phyloP scores from a whole-genome alignment of 2,113 vertebrate species.

The Notiomystis cincta region DNA sequence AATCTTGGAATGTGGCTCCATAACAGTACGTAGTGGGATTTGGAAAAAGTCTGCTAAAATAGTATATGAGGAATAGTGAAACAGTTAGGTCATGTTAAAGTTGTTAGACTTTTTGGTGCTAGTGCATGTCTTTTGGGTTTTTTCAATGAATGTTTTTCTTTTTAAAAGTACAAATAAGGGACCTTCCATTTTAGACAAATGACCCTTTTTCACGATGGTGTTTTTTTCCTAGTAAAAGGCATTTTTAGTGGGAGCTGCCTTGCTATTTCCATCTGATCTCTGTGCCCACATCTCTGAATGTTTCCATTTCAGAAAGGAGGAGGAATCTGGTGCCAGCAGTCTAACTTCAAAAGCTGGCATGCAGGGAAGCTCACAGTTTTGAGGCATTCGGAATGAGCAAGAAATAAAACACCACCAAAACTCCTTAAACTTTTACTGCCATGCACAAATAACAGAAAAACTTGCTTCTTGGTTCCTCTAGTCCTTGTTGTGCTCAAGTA shows the following conservation, averaged over 20 bases:
- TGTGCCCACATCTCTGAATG: not conserved
- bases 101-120: not conserved
- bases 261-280: not conserved
- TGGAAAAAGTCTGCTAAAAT: not conserved
- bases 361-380: not conserved
- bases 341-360: not conserved
- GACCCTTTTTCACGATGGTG: fast-evolving
- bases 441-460: not conserved
- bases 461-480: not conserved
- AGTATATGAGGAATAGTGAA: not conserved
- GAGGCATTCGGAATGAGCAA: not conserved
- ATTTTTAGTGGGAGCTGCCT: not conserved
- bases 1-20: not conserved
- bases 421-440: not conserved
- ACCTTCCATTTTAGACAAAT: not conserved
- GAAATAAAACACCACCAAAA: not conserved
- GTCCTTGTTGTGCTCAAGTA: not conserved
- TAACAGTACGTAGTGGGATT: not conserved
- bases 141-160: not conserved
- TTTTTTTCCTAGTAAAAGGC: not conserved
- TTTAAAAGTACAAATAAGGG: not conserved
- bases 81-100: not conserved
- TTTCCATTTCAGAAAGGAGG: not conserved
- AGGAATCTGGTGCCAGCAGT: not conserved
- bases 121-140: not conserved